Evolutionary conservation across 2,888 invertebrate species (phyloP).

Genomic region (Caradrina kadenii): DNA sequence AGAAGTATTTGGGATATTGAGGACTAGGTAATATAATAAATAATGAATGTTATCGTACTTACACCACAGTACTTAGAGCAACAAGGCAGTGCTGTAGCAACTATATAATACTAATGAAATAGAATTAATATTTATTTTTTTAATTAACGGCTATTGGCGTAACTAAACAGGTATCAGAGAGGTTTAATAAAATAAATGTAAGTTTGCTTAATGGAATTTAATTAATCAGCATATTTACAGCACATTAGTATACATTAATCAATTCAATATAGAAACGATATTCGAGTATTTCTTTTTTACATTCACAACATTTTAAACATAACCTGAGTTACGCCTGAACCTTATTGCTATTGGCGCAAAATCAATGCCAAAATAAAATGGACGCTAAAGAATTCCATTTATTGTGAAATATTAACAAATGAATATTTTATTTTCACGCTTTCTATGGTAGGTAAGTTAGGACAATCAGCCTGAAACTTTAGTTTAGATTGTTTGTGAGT

Average conservation of each 20-base stretch:
- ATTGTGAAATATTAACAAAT: constrained; percentile 30
- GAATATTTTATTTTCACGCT: constrained; percentile 53
- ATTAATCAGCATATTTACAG: neutral
- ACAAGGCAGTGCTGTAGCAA: constrained; percentile 57
- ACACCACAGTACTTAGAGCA: constrained; percentile 56
- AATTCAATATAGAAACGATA: neutral
- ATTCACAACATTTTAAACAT: neutral
- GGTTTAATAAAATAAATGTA: neutral
- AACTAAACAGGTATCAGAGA: constrained; percentile 31
- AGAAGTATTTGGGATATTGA: constrained; percentile 2
- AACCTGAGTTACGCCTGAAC: constrained; percentile 40
- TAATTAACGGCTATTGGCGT: constrained; percentile 42
- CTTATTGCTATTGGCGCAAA: constrained; percentile 26
- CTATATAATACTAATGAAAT: constrained; percentile 28
- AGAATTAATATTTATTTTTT: constrained; percentile 54
- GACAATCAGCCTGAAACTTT: constrained; percentile 29
- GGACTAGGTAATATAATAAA: neutral
- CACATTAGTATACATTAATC: neutral
- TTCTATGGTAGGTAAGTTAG: constrained; percentile 42
- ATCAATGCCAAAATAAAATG: constrained; percentile 20
- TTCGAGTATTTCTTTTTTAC: neutral
- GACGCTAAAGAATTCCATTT: constrained; percentile 44
- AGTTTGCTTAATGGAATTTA: neutral
- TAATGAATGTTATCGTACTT: constrained; percentile 57
- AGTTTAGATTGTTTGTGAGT: constrained; percentile 41